A percentile compares a stretch with the other conserved stretches of the same genome.
phyloP scores from a whole-genome alignment of 2,888 invertebrate species.

The Blastobasis lacticolella region DNA sequence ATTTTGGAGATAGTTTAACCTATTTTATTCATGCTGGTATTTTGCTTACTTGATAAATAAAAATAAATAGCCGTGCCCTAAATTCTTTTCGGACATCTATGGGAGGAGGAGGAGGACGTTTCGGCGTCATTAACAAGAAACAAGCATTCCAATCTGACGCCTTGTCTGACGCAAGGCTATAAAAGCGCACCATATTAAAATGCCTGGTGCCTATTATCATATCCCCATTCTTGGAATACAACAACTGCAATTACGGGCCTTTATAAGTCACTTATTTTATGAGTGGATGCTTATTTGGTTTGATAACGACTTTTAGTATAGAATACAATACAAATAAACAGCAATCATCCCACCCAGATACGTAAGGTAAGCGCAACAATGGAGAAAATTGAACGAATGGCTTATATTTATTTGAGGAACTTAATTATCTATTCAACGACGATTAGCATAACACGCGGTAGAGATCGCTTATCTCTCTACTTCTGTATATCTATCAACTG shows the following conservation, averaged over 20 bases:
- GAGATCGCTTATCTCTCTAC: conserved; percentile 18
- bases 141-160: conserved; percentile 44
- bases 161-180: conserved; percentile 15
- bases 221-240: not conserved
- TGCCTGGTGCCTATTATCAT: conserved; percentile 17
- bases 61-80: too few relatives aligned
- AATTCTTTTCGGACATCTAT: conserved; percentile 46
- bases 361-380: too few relatives aligned
- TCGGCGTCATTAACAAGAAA: conserved; percentile 52
- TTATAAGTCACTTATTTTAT: too few relatives aligned
- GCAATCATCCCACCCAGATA: too few relatives aligned
- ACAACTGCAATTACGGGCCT: too few relatives aligned
- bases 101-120: conserved; percentile 36
- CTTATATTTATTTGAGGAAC: conserved; percentile 13
- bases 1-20: too few relatives aligned
- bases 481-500: not conserved
- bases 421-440: conserved; percentile 20
- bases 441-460: conserved; percentile 22
- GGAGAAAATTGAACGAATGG: too few relatives aligned
- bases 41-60: conserved; percentile 33
- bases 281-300: too few relatives aligned
- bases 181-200: conserved; percentile 44
- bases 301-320: too few relatives aligned
- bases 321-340: too few relatives aligned
- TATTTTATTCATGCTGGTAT: conserved; percentile 10